These are phyloP conservation scores for Falco novaeseelandiae DNA, from an alignment of 2,797 vertebrate species.

Conservation along the genomic window DNA sequence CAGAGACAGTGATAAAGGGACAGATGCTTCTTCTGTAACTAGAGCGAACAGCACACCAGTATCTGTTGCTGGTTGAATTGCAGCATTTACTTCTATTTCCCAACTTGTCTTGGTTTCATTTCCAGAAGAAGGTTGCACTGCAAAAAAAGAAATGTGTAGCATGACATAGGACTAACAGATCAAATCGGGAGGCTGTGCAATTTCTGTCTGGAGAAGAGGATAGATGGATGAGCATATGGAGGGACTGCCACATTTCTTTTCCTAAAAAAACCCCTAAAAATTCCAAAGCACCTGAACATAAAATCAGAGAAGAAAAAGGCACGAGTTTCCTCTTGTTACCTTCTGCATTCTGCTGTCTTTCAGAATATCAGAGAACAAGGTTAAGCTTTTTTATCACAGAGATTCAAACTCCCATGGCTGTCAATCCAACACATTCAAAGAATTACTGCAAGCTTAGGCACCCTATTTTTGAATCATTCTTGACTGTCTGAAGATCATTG, in stretches of 20 bases:
- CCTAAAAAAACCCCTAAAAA: not conserved
- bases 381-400: not conserved
- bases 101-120: conserved; percentile 75
- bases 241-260: not conserved
- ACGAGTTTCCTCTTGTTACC: not conserved
- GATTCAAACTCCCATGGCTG: not conserved
- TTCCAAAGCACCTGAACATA: not conserved
- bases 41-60: conserved; percentile 90
- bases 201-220: not conserved
- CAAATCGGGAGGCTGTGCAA: not conserved
- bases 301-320: not conserved
- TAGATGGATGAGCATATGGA: not conserved
- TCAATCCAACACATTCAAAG: not conserved
- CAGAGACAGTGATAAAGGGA: conserved; percentile 89
- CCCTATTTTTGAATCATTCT: not conserved
- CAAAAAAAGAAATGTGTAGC: not conserved
- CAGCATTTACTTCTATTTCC: conserved; percentile 83
- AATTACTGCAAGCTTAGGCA: not conserved
- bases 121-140: conserved; percentile 62
- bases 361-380: not conserved
- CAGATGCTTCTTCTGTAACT: conserved; percentile 80
- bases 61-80: conserved; percentile 85
- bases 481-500: not conserved
- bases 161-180: not conserved
- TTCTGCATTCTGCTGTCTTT: not conserved